These are phyloP conservation scores for Tachuris rubrigastra DNA, from an alignment of 2,113 vertebrate genomes.

Conservation along the genomic window DNA sequence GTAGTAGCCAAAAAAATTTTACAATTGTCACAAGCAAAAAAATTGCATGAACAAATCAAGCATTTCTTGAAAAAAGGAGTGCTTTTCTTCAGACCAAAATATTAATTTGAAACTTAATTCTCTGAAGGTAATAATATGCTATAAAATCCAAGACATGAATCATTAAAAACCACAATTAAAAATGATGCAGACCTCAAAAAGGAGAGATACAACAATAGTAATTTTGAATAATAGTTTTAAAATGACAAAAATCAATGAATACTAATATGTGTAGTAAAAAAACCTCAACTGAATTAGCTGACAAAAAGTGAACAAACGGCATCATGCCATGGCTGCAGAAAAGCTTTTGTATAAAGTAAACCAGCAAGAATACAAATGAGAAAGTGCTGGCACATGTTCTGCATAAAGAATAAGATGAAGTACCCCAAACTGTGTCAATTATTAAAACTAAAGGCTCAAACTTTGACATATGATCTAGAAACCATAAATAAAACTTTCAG, in stretches of 20 bases:
- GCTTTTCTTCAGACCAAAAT: constrained; percentile 41
- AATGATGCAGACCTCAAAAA: constrained; percentile 28
- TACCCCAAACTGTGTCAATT: constrained; percentile 48
- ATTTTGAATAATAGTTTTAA: constrained; percentile 60
- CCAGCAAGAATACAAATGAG: constrained; percentile 52
- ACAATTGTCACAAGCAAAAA: not conserved
- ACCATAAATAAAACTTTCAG: constrained; percentile 55
- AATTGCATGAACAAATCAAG: not conserved
- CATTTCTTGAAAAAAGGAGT: not conserved
- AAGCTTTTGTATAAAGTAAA: constrained; percentile 53
- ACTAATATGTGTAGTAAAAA: constrained; percentile 50
- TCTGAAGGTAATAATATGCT: constrained; percentile 49
- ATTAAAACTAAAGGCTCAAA: constrained; percentile 48
- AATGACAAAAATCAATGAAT: constrained; percentile 64
- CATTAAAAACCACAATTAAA: constrained; percentile 56
- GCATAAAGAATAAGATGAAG: constrained; percentile 40
- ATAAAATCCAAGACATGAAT: constrained; percentile 29
- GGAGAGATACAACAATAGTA: constrained; percentile 20
- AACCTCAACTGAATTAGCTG: constrained; percentile 42
- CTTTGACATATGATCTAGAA: constrained; percentile 55
- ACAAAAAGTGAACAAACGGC: constrained; percentile 46
- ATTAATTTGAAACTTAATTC: constrained; percentile 55
- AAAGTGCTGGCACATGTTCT: constrained; percentile 22
- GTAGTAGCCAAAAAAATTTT: not conserved
- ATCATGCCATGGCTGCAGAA: not conserved